Conservation (phyloP, 2,888 invertebrate genomes). For the Dolomedes plantarius region DNA sequence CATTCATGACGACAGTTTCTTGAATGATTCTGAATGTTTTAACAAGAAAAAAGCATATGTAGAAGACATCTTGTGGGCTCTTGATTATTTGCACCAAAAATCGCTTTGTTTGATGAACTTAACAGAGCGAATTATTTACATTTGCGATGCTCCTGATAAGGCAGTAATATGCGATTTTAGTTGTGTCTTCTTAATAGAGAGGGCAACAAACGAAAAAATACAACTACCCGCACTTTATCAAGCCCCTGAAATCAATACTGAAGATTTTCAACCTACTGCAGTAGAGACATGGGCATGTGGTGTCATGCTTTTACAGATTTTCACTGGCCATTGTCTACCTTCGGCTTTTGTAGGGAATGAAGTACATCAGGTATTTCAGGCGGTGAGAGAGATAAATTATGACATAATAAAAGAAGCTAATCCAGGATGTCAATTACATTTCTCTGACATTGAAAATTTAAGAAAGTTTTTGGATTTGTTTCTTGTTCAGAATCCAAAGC, state of each 20-base stretch:
- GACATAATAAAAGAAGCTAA: slow-evolving; percentile 20
- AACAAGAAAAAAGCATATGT: slow-evolving; percentile 40
- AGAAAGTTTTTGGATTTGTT: slow-evolving; percentile 31
- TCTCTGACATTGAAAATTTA: neutral
- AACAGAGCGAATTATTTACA: slow-evolving; percentile 29
- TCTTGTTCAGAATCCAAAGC: slow-evolving; percentile 20
- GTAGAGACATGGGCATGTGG: slow-evolving; percentile 62
- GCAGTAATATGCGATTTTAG: slow-evolving; percentile 49
- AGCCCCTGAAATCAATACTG: slow-evolving; percentile 27
- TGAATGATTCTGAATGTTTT: slow-evolving; percentile 17
- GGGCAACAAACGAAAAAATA: slow-evolving; percentile 18
- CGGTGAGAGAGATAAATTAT: neutral
- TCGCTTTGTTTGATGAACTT: slow-evolving; percentile 48
- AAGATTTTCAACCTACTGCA: slow-evolving; percentile 14
- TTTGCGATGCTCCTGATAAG: slow-evolving; percentile 24
- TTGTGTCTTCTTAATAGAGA: neutral
- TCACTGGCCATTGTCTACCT: slow-evolving; percentile 24
- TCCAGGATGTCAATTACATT: neutral
- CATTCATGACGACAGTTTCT: slow-evolving; percentile 28
- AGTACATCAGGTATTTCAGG: neutral
- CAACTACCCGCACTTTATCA: slow-evolving; percentile 13
- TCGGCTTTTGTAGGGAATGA: neutral
- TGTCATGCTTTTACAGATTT: slow-evolving; percentile 38
- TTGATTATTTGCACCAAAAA: slow-evolving; percentile 49
- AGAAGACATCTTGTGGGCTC: slow-evolving; percentile 43